These are phyloP conservation scores for Haliclona indistincta DNA, from an alignment of 37 sponge, comb jelly and placozoan genomes.

Conservation along the genomic window DNA sequence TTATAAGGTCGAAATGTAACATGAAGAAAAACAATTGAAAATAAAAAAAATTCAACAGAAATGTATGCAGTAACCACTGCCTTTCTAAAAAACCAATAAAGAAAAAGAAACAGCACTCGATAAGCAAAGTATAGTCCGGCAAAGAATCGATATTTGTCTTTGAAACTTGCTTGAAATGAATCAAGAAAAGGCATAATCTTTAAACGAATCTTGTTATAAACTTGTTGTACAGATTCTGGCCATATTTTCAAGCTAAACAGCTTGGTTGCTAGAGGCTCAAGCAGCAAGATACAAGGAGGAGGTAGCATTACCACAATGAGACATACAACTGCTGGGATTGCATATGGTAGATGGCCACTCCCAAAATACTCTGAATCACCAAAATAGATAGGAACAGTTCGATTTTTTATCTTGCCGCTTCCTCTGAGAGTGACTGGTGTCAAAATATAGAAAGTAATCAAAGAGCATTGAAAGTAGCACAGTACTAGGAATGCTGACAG, in stretches of 20 bases:
- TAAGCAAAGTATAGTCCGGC: slow-evolving; percentile 1
- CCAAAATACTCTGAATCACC: background rate
- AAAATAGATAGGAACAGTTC: background rate
- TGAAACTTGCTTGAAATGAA: slow-evolving; percentile 7
- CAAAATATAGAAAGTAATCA: background rate
- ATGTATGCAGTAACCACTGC: too few species aligned
- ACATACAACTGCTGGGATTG: slow-evolving; percentile 4
- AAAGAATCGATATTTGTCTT: slow-evolving; percentile 3
- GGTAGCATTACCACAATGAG: background rate
- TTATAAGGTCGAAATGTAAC: too few species aligned
- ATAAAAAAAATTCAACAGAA: too few species aligned
- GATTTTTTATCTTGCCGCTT: background rate
- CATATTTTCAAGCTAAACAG: background rate
- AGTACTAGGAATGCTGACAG: slow-evolving; percentile 1
- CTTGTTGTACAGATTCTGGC: background rate
- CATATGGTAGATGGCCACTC: background rate
- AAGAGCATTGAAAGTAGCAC: slow-evolving; percentile 1
- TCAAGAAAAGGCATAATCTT: slow-evolving; percentile 5
- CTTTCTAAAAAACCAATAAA: background rate
- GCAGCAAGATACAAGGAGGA: slow-evolving; percentile 2
- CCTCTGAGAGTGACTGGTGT: background rate
- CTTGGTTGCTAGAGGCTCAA: background rate
- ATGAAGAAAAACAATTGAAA: too few species aligned
- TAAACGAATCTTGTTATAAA: background rate
- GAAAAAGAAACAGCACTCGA: background rate